phyloP scores from a whole-genome alignment of 2,888 invertebrate genomes.

The Tenthredo distinguenda region DNA sequence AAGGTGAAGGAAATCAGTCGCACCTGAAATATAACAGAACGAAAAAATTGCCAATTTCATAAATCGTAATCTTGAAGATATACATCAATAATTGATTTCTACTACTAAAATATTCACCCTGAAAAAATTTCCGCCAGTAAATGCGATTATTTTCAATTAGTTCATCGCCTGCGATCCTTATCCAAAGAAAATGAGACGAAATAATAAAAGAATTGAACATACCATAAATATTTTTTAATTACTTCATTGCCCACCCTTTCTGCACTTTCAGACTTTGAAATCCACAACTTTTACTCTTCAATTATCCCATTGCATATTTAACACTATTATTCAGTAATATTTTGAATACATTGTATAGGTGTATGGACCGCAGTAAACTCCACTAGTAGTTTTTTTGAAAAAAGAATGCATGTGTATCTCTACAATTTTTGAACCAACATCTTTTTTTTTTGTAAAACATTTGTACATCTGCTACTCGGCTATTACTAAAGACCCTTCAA shows the following conservation, averaged over 20 bases:
- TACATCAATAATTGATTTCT: not conserved
- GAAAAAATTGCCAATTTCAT: not conserved
- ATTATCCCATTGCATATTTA: not conserved
- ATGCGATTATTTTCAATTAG: not conserved
- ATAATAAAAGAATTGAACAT: not conserved
- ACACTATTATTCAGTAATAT: not conserved
- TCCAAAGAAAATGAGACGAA: not conserved
- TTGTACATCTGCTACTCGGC: not conserved
- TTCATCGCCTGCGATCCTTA: not conserved
- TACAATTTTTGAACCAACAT: not conserved
- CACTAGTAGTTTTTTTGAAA: not conserved
- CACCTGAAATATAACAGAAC: constrained; percentile 4
- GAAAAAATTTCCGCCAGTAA: not conserved
- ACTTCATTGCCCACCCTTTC: not conserved
- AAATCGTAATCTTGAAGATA: not conserved
- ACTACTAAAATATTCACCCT: not conserved
- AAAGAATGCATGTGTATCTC: not conserved
- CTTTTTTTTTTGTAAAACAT: not conserved
- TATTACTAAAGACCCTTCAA: constrained; percentile 2
- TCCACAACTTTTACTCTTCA: not conserved
- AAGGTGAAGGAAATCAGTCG: constrained; percentile 16
- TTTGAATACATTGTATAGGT: not conserved
- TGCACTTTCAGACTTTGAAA: not conserved
- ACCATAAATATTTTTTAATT: not conserved
- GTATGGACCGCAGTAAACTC: not conserved